Evolutionary conservation across 2,888 invertebrate genomes (phyloP).

Genomic region (Perdita meconis): DNA sequence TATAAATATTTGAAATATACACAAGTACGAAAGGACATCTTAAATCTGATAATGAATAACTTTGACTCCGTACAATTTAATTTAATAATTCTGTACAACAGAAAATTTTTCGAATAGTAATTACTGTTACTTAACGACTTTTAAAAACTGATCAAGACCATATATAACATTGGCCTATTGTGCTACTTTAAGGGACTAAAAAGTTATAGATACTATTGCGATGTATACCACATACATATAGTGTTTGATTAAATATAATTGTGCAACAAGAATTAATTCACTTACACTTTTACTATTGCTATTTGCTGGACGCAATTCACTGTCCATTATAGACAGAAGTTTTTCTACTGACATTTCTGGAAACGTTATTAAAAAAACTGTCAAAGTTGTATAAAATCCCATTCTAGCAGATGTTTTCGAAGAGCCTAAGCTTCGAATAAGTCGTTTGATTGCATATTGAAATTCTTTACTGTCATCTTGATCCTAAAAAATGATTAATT

Average conservation of each 20-base stretch:
- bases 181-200: too few relatives aligned
- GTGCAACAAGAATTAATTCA: conserved; percentile 50
- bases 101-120: too few relatives aligned
- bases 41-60: too few relatives aligned
- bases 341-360: conserved; percentile 85
- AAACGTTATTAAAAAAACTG: conserved; percentile 86
- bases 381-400: conserved; percentile 89
- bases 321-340: conserved; percentile 87
- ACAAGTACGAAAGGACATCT: too few relatives aligned
- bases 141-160: too few relatives aligned
- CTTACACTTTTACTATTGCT: conserved; percentile 89
- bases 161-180: too few relatives aligned
- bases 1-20: conserved; percentile 1
- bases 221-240: too few relatives aligned
- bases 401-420: conserved; percentile 87
- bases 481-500: conserved; percentile 41
- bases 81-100: too few relatives aligned
- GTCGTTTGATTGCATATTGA: conserved; percentile 88
- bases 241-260: neutral
- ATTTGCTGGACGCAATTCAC: conserved; percentile 87
- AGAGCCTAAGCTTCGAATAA: conserved; percentile 90
- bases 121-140: too few relatives aligned
- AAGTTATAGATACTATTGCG: too few relatives aligned
- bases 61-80: too few relatives aligned
- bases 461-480: conserved; percentile 85